phyloP scores from a whole-genome alignment of 2,888 invertebrate species.

The Vannuccia rotundouncinata region DNA sequence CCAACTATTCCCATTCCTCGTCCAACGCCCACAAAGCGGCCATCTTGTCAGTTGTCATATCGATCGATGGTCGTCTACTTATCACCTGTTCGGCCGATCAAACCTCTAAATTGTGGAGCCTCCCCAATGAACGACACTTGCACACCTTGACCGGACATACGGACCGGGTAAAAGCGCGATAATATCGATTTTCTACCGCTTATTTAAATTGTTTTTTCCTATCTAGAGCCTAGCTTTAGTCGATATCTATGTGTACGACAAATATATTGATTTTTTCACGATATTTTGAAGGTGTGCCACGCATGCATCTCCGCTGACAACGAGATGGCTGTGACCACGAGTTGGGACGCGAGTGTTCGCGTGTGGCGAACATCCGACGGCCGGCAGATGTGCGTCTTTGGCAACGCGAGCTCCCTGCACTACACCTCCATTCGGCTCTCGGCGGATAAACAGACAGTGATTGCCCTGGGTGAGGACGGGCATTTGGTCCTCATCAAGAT shows the following conservation, averaged over 20 bases:
- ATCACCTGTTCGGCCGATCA: conserved; percentile 54
- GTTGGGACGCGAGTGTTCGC: neutral
- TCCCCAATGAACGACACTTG: conserved; percentile 50
- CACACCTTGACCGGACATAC: conserved; percentile 51
- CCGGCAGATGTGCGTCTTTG: neutral
- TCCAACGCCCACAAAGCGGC: conserved; percentile 43
- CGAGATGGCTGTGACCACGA: neutral
- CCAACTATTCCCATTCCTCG: neutral
- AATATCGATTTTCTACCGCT: too few species aligned
- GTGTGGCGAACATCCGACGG: neutral
- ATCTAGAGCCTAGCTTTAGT: neutral
- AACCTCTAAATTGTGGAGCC: conserved; percentile 53
- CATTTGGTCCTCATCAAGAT: neutral
- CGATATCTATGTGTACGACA: neutral
- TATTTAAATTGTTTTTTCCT: too few species aligned
- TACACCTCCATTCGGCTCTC: neutral
- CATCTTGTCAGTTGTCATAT: conserved; percentile 50
- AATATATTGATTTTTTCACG: neutral
- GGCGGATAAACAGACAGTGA: neutral
- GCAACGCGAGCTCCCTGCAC: neutral
- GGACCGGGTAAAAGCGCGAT: conserved; percentile 50
- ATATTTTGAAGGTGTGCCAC: neutral
- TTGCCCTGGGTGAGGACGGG: neutral
- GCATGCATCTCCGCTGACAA: neutral
- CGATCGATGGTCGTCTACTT: conserved; percentile 49